Evolutionary conservation across 2,797 vertebrate species (phyloP).

Genomic region (Manis javanica): DNA sequence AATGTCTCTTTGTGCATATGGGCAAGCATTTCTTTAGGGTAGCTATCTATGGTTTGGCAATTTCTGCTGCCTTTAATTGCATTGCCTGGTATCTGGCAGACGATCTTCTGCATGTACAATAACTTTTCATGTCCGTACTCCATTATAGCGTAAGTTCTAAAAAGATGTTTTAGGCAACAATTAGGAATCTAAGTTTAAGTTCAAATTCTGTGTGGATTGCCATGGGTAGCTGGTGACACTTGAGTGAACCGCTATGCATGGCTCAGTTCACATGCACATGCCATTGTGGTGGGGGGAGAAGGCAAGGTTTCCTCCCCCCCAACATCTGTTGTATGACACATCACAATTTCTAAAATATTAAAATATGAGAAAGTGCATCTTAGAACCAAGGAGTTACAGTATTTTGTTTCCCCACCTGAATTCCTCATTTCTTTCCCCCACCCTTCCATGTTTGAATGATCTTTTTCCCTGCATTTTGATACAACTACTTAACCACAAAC

Average conservation of each 20-base stretch:
- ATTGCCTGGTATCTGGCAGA: conserved; percentile 83
- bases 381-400: background rate
- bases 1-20: conserved; percentile 85
- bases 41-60: conserved; percentile 85
- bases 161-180: conserved; percentile 83
- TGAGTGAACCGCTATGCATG: background rate
- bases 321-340: background rate
- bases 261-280: background rate
- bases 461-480: background rate
- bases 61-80: conserved; percentile 84
- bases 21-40: conserved; percentile 83
- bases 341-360: conserved; percentile 6
- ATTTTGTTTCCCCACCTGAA: background rate
- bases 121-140: conserved; percentile 80
- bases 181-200: conserved; percentile 84
- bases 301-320: background rate
- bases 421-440: no score
- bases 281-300: background rate
- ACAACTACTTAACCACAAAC: background rate
- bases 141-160: conserved; percentile 82
- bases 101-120: conserved; percentile 83
- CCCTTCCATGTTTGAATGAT: background rate
- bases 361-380: background rate
- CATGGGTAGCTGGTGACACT: conserved; percentile 76
- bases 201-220: conserved; percentile 69